phyloP scores from a whole-genome alignment of 2,113 vertebrate genomes.

The Pyrgilauda ruficollis region DNA sequence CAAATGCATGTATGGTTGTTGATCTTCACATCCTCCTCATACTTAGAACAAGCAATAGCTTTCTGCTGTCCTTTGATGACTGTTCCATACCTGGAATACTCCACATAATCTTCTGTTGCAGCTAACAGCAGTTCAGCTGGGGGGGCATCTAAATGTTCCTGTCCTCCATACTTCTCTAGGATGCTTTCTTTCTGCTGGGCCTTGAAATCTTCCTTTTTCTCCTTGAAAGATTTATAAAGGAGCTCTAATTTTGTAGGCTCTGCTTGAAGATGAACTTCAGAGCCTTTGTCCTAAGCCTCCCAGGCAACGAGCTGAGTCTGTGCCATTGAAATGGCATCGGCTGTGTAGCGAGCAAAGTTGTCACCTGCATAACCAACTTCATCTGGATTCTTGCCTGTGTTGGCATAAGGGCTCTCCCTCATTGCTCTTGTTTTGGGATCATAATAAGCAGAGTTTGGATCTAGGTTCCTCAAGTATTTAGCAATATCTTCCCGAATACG shows the following conservation, averaged over 20 bases:
- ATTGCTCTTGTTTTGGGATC: constrained; percentile 98
- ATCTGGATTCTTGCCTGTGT: constrained; percentile 92
- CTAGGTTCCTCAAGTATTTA: constrained; percentile 94
- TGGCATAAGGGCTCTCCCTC: constrained; percentile 95
- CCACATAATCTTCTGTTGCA: constrained; percentile 95
- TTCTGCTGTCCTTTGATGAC: constrained; percentile 95
- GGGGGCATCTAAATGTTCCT: constrained; percentile 89
- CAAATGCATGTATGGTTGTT: constrained; percentile 94
- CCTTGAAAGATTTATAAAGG: constrained; percentile 92
- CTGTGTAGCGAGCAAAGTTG: constrained; percentile 91
- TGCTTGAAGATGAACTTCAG: constrained; percentile 96
- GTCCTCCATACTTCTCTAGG: constrained; percentile 93
- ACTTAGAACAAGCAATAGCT: constrained; percentile 91
- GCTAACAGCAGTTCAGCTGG: constrained; percentile 90
- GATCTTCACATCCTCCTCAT: constrained; percentile 92
- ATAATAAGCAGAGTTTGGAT: constrained; percentile 98
- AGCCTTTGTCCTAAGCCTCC: constrained; percentile 97
- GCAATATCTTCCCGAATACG: constrained; percentile 96
- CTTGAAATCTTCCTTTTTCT: constrained; percentile 97
- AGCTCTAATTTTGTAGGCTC: constrained; percentile 96
- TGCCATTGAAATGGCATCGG: constrained; percentile 94
- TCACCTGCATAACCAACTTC: constrained; percentile 96
- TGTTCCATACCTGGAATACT: constrained; percentile 94
- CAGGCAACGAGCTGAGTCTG: constrained; percentile 96
- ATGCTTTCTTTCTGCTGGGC: constrained; percentile 92